Conservation (phyloP, 2,113 vertebrate species). For the Cichladusa arquata region DNA sequence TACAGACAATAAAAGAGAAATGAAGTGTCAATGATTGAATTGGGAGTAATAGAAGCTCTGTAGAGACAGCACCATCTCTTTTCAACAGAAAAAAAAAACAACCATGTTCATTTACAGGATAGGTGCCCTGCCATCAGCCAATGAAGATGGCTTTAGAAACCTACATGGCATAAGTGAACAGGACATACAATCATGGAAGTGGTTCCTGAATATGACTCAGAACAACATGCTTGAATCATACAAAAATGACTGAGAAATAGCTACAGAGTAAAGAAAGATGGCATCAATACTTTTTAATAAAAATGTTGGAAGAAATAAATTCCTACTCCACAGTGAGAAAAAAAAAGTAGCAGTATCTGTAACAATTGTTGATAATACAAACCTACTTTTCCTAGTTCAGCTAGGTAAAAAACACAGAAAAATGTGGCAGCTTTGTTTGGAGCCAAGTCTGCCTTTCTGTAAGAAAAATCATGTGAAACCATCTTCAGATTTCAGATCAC, state of each 20-base stretch:
- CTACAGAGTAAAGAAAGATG: neutral
- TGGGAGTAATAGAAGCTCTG: neutral
- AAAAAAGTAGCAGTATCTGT: neutral
- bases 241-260: neutral
- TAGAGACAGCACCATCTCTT: neutral
- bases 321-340: neutral
- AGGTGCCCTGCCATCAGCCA: neutral
- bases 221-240: neutral
- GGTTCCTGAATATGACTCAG: neutral
- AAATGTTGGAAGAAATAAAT: neutral
- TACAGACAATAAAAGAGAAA: slow-evolving; percentile 2
- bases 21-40: neutral
- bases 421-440: neutral
- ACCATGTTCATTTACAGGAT: neutral
- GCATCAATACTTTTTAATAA: neutral
- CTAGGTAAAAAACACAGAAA: neutral
- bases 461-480: neutral
- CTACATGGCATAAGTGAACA: neutral
- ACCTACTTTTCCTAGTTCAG: neutral
- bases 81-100: neutral
- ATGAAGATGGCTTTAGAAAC: neutral
- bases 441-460: neutral
- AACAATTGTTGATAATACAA: neutral
- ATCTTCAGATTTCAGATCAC: neutral
- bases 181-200: neutral